These are phyloP conservation scores for Nemurella pictetii DNA, from an alignment of 2,888 invertebrate genomes.

Conservation along the genomic window DNA sequence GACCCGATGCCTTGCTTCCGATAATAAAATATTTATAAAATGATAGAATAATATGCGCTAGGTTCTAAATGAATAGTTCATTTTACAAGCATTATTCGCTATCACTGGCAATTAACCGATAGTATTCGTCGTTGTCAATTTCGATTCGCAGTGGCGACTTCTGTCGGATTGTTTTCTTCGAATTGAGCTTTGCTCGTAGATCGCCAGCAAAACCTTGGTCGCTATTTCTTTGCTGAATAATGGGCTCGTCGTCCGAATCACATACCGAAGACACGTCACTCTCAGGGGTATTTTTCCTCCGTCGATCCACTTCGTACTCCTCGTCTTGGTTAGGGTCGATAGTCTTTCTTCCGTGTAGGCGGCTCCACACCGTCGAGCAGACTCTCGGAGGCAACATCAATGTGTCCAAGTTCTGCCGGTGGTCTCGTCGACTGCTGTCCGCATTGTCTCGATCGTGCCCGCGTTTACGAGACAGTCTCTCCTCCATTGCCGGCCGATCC, in stretches of 20 bases:
- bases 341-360: neutral
- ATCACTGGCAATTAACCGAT: constrained; percentile 42
- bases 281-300: constrained; percentile 19
- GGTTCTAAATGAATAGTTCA: no score
- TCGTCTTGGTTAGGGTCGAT: neutral
- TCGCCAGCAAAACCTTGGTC: constrained; percentile 37
- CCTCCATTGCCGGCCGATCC: neutral
- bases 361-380: constrained; percentile 32
- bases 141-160: constrained; percentile 45
- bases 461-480: neutral
- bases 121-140: constrained; percentile 46
- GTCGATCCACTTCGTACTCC: neutral
- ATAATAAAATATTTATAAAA: no score
- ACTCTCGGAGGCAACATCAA: neutral
- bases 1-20: no score
- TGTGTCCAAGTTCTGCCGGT: neutral
- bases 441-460: neutral
- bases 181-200: constrained; percentile 43
- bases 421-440: neutral
- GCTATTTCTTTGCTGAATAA: neutral
- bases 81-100: constrained; percentile 34
- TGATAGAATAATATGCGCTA: no score
- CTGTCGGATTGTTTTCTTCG: constrained; percentile 38
- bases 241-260: constrained; percentile 20
- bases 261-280: constrained; percentile 21